Percentiles rank a stretch among this genome's conserved stretches.
phyloP scores from a whole-genome alignment of 2,113 vertebrate species.

The Vulpes ferrilata region DNA sequence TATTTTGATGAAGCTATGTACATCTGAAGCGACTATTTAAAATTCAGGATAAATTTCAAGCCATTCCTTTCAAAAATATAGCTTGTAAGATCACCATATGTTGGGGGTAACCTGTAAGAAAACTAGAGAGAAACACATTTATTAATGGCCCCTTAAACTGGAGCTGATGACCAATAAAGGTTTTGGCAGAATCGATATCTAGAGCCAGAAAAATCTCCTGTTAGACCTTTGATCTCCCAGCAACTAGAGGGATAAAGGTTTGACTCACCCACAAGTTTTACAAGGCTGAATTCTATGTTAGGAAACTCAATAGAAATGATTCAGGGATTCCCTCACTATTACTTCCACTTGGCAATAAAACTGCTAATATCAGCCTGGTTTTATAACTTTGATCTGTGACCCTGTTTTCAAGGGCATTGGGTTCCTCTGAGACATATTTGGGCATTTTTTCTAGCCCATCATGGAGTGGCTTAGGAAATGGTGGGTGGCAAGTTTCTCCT shows the following conservation, averaged over 20 bases:
- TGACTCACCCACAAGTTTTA: constrained; percentile 78
- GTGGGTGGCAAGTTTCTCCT: not conserved
- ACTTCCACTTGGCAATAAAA: constrained; percentile 81
- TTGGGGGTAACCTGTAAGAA: constrained; percentile 59
- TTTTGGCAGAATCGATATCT: constrained; percentile 76
- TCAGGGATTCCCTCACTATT: constrained; percentile 70
- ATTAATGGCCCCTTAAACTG: constrained; percentile 68
- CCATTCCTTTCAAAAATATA: constrained; percentile 52
- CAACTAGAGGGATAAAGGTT: constrained; percentile 73
- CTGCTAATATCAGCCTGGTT: not conserved
- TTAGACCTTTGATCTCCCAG: constrained; percentile 68
- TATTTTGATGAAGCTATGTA: not conserved
- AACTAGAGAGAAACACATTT: constrained; percentile 65
- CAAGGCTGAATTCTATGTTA: constrained; percentile 77
- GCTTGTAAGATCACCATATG: constrained; percentile 59
- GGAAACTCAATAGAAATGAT: constrained; percentile 79
- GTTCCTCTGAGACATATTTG: not conserved
- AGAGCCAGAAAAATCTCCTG: constrained; percentile 33
- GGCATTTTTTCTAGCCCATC: constrained; percentile 36
- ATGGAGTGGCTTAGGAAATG: not conserved
- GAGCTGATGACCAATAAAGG: constrained; percentile 8
- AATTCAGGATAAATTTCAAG: not conserved
- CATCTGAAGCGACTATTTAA: constrained; percentile 40
- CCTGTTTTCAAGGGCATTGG: constrained; percentile 44
- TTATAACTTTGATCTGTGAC: constrained; percentile 70